phyloP scores from a whole-genome alignment of 2,888 invertebrate genomes.

The Trissoscelio sp. region DNA sequence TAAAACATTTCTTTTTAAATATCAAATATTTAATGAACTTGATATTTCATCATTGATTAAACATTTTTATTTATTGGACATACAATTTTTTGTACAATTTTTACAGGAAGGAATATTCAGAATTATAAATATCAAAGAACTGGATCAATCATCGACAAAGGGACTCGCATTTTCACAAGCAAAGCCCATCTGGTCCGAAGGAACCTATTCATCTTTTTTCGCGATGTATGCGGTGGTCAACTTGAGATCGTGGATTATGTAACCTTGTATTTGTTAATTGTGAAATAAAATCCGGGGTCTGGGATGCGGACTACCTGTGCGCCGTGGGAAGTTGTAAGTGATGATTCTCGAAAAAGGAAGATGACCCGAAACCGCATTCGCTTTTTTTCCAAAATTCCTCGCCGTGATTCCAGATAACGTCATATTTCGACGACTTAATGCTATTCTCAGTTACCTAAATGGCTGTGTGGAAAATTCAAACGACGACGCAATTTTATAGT shows the following conservation, averaged over 20 bases:
- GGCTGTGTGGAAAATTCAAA: background rate
- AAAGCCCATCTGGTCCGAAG: conserved; percentile 14
- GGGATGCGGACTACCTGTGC: conserved; percentile 65
- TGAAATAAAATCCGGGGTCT: conserved; percentile 79
- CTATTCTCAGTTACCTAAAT: conserved; percentile 1
- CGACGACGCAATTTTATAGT: no score
- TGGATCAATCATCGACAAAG: conserved; percentile 24
- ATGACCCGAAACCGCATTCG: conserved; percentile 65
- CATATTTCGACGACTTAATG: conserved; percentile 44
- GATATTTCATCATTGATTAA: no score
- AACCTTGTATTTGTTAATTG: conserved; percentile 83
- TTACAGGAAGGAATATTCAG: background rate
- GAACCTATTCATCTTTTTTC: conserved; percentile 26
- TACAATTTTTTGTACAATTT: no score
- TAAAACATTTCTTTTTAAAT: background rate
- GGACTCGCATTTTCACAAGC: conserved; percentile 36
- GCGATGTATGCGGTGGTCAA: conserved; percentile 75
- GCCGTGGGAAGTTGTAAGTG: conserved; percentile 67
- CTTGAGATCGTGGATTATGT: conserved; percentile 76
- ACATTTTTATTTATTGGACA: no score
- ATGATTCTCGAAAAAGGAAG: conserved; percentile 55
- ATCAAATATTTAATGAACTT: no score
- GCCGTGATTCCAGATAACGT: conserved; percentile 52
- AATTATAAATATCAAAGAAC: background rate
- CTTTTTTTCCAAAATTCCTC: conserved; percentile 21